phyloP scores from a whole-genome alignment of 2,113 vertebrate genomes.

The Pituophis catenifer region DNA sequence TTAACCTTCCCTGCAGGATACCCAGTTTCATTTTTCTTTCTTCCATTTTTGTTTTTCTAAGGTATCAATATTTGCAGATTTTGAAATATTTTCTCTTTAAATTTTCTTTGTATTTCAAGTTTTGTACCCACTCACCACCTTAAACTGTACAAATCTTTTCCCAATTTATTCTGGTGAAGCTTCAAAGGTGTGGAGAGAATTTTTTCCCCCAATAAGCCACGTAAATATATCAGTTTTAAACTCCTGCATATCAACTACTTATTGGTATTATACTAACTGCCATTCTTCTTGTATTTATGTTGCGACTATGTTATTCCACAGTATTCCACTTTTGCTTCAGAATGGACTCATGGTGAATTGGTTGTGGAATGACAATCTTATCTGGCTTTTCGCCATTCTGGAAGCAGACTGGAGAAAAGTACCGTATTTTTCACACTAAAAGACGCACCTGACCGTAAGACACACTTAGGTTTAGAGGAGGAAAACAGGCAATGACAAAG shows the following conservation, averaged over 20 bases:
- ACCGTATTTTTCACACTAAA: no score
- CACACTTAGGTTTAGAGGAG: no score
- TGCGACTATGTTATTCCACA: neutral
- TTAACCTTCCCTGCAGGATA: neutral
- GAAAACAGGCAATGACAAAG: no score
- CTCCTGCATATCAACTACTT: neutral
- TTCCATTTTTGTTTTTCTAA: neutral
- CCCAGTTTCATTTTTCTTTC: no score
- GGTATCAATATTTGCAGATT: neutral
- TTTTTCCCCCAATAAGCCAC: no score
- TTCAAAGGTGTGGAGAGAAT: neutral
- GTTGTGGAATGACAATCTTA: neutral
- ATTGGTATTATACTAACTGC: neutral
- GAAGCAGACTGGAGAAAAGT: slow-evolving; percentile 20
- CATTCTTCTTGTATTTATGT: neutral
- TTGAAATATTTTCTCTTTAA: neutral
- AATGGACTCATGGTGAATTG: neutral
- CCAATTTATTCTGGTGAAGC: neutral
- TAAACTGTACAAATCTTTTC: neutral
- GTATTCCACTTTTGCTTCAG: neutral
- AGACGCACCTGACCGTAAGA: no score
- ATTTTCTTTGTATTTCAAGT: neutral
- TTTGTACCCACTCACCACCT: neutral
- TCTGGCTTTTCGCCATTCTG: neutral
- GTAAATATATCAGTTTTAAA: neutral